Conservation (phyloP, 2,113 vertebrate genomes). For the Hemiscyllium ocellatum region DNA sequence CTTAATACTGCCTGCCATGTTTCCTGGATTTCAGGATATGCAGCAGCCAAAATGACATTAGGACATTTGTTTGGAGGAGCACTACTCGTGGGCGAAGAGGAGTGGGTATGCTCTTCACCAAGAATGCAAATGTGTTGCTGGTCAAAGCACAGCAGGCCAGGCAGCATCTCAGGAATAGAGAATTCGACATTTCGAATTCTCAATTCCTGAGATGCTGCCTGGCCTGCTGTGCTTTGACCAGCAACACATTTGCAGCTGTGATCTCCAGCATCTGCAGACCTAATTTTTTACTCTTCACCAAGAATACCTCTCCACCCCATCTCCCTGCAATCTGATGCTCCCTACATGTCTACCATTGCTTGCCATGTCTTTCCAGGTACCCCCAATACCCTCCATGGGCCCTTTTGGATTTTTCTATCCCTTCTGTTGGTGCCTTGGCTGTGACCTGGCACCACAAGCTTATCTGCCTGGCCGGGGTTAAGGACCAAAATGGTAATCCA, state of each 20-base stretch:
- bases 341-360: not conserved
- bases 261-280: too few species aligned
- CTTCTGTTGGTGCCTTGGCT: not conserved
- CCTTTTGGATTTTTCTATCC: not conserved
- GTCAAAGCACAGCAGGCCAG: too few species aligned
- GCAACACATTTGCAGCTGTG: too few species aligned
- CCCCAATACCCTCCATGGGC: not conserved
- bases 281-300: too few species aligned
- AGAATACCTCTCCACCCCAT: not conserved
- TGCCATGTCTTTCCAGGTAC: not conserved
- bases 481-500: not conserved
- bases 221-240: too few species aligned
- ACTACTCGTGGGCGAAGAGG: not conserved
- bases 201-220: too few species aligned
- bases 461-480: not conserved
- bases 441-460: not conserved
- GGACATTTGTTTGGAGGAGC: not conserved
- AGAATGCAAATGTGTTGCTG: too few species aligned
- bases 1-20: not conserved
- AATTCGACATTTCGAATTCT: too few species aligned
- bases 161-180: too few species aligned
- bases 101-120: not conserved
- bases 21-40: not conserved
- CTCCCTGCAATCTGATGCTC: not conserved
- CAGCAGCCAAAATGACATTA: not conserved